Evolutionary conservation across 2,888 invertebrate genomes (phyloP).

Genomic region (Machimus atricapillus): DNA sequence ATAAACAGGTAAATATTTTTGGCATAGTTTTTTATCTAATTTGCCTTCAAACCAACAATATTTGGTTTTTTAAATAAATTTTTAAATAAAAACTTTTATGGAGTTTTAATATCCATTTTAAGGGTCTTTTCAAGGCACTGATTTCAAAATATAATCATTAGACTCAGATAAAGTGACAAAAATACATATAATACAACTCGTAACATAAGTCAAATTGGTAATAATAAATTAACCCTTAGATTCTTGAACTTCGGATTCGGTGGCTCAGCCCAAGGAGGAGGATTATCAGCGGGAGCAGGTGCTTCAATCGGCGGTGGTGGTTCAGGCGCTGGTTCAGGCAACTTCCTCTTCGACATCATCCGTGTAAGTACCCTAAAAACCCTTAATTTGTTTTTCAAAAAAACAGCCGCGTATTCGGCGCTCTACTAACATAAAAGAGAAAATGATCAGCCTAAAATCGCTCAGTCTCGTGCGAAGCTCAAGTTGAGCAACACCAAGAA

Average conservation of each 20-base stretch:
- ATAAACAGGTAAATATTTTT: too few relatives aligned
- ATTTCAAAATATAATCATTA: too few relatives aligned
- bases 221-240: constrained; percentile 53
- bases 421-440: constrained; percentile 3
- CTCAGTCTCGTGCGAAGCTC: background rate
- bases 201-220: background rate
- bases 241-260: constrained; percentile 72
- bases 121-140: too few relatives aligned
- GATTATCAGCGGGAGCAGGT: constrained; percentile 63
- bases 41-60: too few relatives aligned
- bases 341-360: constrained; percentile 88
- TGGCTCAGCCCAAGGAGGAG: constrained; percentile 63
- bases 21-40: too few relatives aligned
- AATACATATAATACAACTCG: too few relatives aligned
- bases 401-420: background rate
- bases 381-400: background rate
- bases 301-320: constrained; percentile 52
- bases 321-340: constrained; percentile 77
- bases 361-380: constrained; percentile 71
- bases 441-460: background rate
- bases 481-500: background rate
- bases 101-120: too few relatives aligned
- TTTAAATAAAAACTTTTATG: too few relatives aligned
- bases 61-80: too few relatives aligned
- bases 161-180: too few relatives aligned